Conservation (phyloP, 1,140 invertebrate genomes). For the Diachasmimorpha longicaudata region DNA sequence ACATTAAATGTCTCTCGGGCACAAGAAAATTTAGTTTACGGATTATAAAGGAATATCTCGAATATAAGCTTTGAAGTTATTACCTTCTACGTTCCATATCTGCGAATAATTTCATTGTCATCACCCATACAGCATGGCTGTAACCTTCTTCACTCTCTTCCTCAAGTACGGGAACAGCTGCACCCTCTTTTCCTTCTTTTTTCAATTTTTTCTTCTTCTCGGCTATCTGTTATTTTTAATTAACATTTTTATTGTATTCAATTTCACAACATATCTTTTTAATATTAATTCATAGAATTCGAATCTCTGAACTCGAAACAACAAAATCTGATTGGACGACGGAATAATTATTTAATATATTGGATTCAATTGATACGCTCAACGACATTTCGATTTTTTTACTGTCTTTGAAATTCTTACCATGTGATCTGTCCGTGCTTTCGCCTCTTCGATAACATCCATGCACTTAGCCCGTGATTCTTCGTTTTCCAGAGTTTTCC, state of each 20-base stretch:
- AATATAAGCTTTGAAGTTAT: neutral
- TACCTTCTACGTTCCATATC: slow-evolving; percentile 89
- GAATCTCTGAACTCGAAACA: no score
- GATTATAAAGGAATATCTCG: neutral
- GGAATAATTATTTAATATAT: no score
- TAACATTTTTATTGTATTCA: neutral
- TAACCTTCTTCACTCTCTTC: slow-evolving; percentile 95
- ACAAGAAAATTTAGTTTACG: no score
- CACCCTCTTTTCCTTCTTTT: slow-evolving; percentile 84
- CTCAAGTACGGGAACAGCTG: slow-evolving; percentile 68
- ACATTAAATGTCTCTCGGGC: no score
- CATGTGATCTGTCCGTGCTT: slow-evolving; percentile 91
- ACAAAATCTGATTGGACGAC: neutral
- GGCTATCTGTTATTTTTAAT: slow-evolving; percentile 72
- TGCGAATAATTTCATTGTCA: slow-evolving; percentile 98
- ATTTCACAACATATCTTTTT: no score
- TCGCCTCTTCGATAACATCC: slow-evolving; percentile 97
- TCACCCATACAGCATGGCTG: slow-evolving; percentile 93
- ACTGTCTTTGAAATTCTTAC: slow-evolving; percentile 62
- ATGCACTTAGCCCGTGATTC: slow-evolving; percentile 92
- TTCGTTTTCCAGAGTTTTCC: slow-evolving; percentile 95
- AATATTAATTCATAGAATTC: neutral
- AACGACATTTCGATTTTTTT: no score
- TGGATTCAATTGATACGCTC: no score
- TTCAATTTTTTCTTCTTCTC: slow-evolving; percentile 95